Evolutionary conservation across 2,113 vertebrate genomes (phyloP).

Genomic region (Syngnathus typhle): DNA sequence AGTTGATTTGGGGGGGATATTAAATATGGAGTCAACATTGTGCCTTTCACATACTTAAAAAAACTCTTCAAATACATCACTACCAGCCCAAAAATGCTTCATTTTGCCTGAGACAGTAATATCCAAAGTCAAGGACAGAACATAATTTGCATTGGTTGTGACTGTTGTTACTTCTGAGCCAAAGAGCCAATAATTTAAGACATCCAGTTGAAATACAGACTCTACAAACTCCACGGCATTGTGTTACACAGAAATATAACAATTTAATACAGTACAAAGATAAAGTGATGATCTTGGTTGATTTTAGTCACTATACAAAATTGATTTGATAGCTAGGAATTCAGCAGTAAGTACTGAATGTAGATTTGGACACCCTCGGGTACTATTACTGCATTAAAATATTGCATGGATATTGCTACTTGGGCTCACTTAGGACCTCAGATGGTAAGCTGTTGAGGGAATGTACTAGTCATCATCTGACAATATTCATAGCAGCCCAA

Average conservation of each 20-base stretch:
- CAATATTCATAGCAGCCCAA: not conserved
- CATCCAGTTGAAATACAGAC: conserved; percentile 37
- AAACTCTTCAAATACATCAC: not conserved
- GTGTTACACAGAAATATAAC: not conserved
- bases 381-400: not conserved
- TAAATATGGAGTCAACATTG: conserved; percentile 2
- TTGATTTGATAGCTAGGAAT: not conserved
- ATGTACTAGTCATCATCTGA: not conserved
- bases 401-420: not conserved
- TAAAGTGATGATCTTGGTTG: not conserved
- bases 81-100: not conserved
- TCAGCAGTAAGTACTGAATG: not conserved
- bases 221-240: conserved; percentile 16
- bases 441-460: not conserved
- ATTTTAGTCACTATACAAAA: conserved; percentile 4
- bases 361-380: not conserved
- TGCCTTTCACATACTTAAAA: not conserved
- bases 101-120: conserved; percentile 51
- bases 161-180: conserved; percentile 39
- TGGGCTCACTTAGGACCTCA: not conserved
- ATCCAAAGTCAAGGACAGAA: conserved; percentile 52
- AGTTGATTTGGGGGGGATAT: conserved; percentile 19
- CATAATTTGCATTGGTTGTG: conserved; percentile 38
- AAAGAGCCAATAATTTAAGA: conserved; percentile 42
- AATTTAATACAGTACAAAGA: conserved; percentile 10